These are phyloP conservation scores for Lasiommata megera DNA, from an alignment of 2,888 invertebrate genomes.

Conservation along the genomic window DNA sequence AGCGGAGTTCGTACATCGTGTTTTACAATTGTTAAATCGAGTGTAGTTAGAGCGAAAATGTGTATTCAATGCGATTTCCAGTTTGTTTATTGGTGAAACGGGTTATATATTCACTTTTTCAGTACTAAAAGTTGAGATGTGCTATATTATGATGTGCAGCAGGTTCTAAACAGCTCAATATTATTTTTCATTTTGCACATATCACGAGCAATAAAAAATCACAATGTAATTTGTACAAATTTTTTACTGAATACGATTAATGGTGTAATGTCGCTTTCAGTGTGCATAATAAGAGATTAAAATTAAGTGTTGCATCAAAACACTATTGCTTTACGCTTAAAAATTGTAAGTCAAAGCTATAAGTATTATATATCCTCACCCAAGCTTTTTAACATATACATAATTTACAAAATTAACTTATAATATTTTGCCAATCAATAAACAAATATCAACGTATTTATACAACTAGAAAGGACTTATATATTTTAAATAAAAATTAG, in stretches of 20 bases:
- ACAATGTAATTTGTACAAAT: conserved; percentile 75
- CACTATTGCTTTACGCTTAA: conserved; percentile 54
- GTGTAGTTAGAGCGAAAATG: not conserved
- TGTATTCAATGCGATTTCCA: not conserved
- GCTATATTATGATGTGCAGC: conserved; percentile 47
- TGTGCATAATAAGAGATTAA: conserved; percentile 39
- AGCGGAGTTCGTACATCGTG: not conserved
- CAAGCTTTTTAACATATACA: not conserved
- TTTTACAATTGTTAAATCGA: not conserved
- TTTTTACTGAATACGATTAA: conserved; percentile 54
- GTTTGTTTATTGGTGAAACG: conserved; percentile 5
- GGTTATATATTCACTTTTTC: not conserved
- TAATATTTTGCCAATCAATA: too few species aligned
- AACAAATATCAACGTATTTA: too few species aligned
- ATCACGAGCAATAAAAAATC: conserved; percentile 67
- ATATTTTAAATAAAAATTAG: too few species aligned
- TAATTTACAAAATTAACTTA: too few species aligned
- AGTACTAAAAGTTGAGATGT: conserved; percentile 1
- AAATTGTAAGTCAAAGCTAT: conserved; percentile 54
- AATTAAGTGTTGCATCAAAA: conserved; percentile 42
- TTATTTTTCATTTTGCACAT: conserved; percentile 68
- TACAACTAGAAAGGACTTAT: too few species aligned
- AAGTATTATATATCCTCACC: not conserved
- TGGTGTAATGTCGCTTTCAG: conserved; percentile 67
- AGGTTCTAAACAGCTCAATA: conserved; percentile 69